Conservation (phyloP, 1,140 invertebrate genomes). For the Euschistus heros region DNA sequence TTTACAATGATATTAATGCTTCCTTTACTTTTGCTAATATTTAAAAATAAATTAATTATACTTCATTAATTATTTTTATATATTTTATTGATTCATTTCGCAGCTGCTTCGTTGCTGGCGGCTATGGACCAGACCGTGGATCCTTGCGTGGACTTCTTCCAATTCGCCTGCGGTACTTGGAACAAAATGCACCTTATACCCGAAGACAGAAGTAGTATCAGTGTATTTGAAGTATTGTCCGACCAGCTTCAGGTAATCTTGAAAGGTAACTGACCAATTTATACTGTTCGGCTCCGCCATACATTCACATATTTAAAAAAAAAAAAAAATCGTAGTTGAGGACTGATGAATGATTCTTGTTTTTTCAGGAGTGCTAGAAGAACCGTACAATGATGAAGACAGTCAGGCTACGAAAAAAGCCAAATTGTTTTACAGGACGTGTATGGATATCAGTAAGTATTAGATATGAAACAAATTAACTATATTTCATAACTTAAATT, state of each 20-base stretch:
- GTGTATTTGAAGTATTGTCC: conserved; percentile 78
- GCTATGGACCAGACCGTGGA: conserved; percentile 71
- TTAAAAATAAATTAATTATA: too few relatives aligned
- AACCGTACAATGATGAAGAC: conserved; percentile 49
- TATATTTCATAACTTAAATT: too few relatives aligned
- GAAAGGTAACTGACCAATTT: conserved; percentile 43
- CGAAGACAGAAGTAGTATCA: conserved; percentile 75
- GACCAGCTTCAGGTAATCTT: conserved; percentile 77
- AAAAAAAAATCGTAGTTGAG: too few relatives aligned
- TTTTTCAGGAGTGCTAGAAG: conserved; percentile 52
- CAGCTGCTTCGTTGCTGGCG: conserved; percentile 71
- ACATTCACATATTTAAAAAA: too few relatives aligned
- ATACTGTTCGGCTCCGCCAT: too few relatives aligned
- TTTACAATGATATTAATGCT: too few relatives aligned
- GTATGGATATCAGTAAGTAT: conserved; percentile 75
- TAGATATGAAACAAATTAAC: too few relatives aligned
- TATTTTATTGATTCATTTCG: conserved; percentile 8
- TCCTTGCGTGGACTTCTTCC: conserved; percentile 82
- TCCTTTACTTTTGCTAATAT: too few relatives aligned
- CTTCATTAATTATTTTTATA: too few relatives aligned
- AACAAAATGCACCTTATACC: conserved; percentile 81
- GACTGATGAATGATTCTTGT: neutral
- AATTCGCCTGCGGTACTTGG: conserved; percentile 82
- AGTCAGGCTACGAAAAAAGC: conserved; percentile 66
- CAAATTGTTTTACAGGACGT: conserved; percentile 75